Conservation (phyloP, 2,888 invertebrate species). For the Brassicogethes aeneus region DNA sequence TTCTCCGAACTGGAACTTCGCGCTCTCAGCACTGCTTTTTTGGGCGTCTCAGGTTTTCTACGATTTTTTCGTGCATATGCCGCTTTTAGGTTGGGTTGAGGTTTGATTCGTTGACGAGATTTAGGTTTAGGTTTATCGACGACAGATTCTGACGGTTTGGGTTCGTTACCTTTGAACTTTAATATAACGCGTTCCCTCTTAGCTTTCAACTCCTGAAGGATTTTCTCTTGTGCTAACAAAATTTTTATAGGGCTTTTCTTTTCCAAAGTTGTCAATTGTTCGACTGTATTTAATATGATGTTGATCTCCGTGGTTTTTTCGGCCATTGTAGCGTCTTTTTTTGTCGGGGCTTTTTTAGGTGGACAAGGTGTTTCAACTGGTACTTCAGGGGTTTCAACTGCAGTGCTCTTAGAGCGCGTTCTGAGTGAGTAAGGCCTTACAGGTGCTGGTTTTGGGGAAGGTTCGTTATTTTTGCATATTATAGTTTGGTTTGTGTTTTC, state of each 20-base stretch:
- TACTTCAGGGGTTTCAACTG: not conserved
- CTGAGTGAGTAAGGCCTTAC: not conserved
- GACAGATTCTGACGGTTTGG: not conserved
- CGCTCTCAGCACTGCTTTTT: constrained; percentile 8
- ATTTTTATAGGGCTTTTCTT: not conserved
- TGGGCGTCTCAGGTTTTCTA: constrained; percentile 11
- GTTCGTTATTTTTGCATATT: constrained; percentile 12
- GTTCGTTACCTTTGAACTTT: constrained; percentile 17
- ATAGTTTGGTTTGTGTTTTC: constrained; percentile 16
- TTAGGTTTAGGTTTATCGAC: no score
- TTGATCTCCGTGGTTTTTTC: constrained; percentile 1
- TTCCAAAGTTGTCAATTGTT: not conserved
- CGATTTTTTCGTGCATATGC: constrained; percentile 8
- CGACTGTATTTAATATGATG: not conserved
- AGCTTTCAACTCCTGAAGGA: constrained; percentile 26
- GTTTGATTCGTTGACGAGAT: no score
- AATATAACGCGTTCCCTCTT: constrained; percentile 27
- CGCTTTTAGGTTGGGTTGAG: constrained; percentile 10
- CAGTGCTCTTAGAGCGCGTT: not conserved
- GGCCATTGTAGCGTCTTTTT: not conserved
- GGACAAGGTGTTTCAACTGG: not conserved
- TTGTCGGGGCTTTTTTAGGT: not conserved
- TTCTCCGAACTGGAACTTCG: constrained; percentile 4
- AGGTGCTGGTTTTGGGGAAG: not conserved
- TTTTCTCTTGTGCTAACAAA: constrained; percentile 4